Percentiles rank a stretch among this genome's conserved stretches.
These are phyloP conservation scores for Sula dactylatra DNA, from an alignment of 2,113 vertebrate genomes.

Conservation along the genomic window DNA sequence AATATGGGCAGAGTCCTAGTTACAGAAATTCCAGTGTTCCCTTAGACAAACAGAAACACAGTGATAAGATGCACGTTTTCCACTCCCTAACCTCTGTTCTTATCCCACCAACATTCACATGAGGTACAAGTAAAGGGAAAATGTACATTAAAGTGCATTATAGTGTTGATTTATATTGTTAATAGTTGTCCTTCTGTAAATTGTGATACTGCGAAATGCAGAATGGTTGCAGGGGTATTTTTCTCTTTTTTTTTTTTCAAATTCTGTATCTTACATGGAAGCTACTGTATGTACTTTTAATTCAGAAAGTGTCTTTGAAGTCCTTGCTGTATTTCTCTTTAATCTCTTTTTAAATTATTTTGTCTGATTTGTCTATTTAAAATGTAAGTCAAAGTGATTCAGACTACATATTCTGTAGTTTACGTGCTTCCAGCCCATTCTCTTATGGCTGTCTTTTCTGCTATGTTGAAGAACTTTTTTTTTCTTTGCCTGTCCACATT, in stretches of 20 bases:
- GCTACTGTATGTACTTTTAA: neutral
- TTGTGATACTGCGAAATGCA: neutral
- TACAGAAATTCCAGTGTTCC: neutral
- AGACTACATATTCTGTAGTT: neutral
- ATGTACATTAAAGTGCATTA: neutral
- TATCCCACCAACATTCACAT: neutral
- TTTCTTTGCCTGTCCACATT: neutral
- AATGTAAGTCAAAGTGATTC: neutral
- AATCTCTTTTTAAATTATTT: constrained; percentile 17
- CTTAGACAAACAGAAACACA: neutral
- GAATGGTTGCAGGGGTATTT: neutral
- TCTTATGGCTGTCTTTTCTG: neutral
- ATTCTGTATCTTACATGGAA: neutral
- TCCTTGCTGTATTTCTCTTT: neutral
- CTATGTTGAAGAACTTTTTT: neutral
- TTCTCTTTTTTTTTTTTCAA: neutral
- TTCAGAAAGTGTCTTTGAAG: neutral
- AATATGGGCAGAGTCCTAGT: neutral
- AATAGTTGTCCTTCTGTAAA: neutral
- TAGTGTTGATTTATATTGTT: neutral
- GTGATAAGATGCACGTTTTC: neutral
- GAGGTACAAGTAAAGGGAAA: neutral
- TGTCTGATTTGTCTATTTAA: constrained; percentile 21
- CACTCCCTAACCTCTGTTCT: neutral
- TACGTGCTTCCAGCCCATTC: neutral